Base-by-base conservation (phyloP, 2,113 vertebrate species). In the Anoura caudifer region DNA sequence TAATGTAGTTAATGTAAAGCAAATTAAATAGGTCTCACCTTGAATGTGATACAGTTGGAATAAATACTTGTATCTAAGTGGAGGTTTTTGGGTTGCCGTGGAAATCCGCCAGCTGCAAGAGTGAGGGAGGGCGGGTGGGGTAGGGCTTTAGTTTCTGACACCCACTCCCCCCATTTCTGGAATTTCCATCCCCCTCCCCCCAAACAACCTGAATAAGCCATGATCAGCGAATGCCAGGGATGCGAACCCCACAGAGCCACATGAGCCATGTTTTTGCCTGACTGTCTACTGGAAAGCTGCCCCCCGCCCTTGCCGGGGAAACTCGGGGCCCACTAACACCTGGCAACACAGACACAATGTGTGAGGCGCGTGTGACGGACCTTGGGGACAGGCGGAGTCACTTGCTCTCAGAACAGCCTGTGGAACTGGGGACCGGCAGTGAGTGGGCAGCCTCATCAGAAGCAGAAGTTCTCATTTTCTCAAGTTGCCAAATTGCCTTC, bases 221-320 rank as follows among this genome's bases (percentile, higher is more conserved):
- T 19, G 1, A 4, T 33, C 45, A 24, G 36, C 28, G 59, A 70
- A 33, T 2, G 11, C 10, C 26, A n/a, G 16, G 20, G 67, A 38
- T 69, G 15, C 7, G 1, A 7, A n/a, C 8, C 28, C 73, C 3
- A 6, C 2, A 4, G 7, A 17, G 47, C 12, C 0, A 9, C 20
- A 1, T 61, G 17, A n/a, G 50, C 63, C 36, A 0, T 17, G 47
- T 33, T 31, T 65, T 63, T 3, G 16, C 38, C 50, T 63, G 41
- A 2, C 36, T 11, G 19, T 5, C 65, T 12, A 7, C 33, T 13
- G 17, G 19, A 70, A 65, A 0, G 36, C 45, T 4, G 14, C 61
- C 70, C 28, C 19, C 8, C 38, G 41, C 14, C 31, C 86, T 33
- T 0, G 28, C 26, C 2, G 10, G n/a, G 61, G n/a, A 82, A 79